Evolutionary conservation across 2,113 vertebrate genomes (phyloP), one percentile per base, ranked within the genome.

Genomic region (Hippopotamus amphibius): DNA sequence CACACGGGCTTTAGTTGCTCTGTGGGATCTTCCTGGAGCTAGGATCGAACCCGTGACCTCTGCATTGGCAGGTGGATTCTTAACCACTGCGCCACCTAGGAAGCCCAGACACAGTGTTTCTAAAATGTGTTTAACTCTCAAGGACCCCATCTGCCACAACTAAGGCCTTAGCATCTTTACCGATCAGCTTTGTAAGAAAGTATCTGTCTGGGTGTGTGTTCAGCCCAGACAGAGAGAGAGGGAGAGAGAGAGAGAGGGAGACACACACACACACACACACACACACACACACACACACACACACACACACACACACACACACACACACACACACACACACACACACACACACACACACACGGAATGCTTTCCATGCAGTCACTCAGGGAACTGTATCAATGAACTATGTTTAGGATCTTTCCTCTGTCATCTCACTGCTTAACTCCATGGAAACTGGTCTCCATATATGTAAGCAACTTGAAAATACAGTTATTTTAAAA

Each of bases 401-500:
- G 80, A 68, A 63, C 5, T 93, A 46, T 55, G 33, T 19, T 79
- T 37, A 65, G n/a, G 28, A 28, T 57, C 15, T 68, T 94, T 77
- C 43, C 15, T 59, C 26, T 69, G 4, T 82, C 53, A 91, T 95
- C 86, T 79, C 68, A 84, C 7, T 2, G 12, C 5, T 90, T 50
- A 89, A 33, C n/a, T 83, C 9, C 5, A 26, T 71, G 12, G 85
- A 90, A 90, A 81, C 48, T 17, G 28, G 13, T 87, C 82, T 59
- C 68, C 16, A 84, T 85, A 46, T 63, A 72, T 82, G 12, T n/a
- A 48, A 93, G 30, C 57, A 95, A 76, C 41, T 69, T 93, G 48
- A 77, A 96, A 97, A 53, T 69, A 41, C 5, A 92, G 59, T n/a
- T 55, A 37, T 79, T 66, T 89, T 14, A 59, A 88, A 94, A 61